Conservation (phyloP, 2,888 invertebrate genomes). For the Priocnemis perturbator region DNA sequence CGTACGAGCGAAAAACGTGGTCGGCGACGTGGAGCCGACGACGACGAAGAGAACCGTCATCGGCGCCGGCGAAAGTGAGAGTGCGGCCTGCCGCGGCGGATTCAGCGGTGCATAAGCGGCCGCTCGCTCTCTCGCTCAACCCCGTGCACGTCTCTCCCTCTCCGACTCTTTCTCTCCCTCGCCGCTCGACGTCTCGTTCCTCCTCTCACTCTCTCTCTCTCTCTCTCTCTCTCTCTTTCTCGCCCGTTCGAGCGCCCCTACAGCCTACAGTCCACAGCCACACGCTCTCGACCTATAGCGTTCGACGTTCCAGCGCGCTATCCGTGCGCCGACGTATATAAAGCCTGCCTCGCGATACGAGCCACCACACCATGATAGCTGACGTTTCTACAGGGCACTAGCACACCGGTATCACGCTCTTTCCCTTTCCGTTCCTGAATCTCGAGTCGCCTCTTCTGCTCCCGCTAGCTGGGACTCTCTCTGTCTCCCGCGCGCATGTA, state of each 20-base stretch:
- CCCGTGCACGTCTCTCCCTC: slow-evolving; percentile 15
- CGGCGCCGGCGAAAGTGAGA: slow-evolving; percentile 73
- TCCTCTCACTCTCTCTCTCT: slow-evolving; percentile 19
- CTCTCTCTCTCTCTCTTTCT: slow-evolving; percentile 29
- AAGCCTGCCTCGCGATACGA: slow-evolving; percentile 47
- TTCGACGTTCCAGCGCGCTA: slow-evolving; percentile 54
- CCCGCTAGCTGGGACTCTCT: no score
- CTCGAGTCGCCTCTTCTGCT: no score
- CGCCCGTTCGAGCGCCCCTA: slow-evolving; percentile 37
- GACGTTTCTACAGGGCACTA: slow-evolving; percentile 32
- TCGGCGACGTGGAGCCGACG: slow-evolving; percentile 53
- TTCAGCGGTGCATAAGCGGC: slow-evolving; percentile 66
- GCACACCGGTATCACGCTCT: slow-evolving; percentile 41
- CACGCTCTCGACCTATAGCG: slow-evolving; percentile 58
- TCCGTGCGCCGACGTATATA: slow-evolving; percentile 50
- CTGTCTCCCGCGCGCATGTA: no score
- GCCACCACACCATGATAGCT: slow-evolving; percentile 38
- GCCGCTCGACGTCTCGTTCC: slow-evolving; percentile 36
- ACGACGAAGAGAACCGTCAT: slow-evolving; percentile 67
- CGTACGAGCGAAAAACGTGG: slow-evolving; percentile 34
- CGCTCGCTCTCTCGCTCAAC: slow-evolving; percentile 39
- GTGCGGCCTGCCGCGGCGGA: slow-evolving; percentile 62
- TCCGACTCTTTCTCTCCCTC: slow-evolving; percentile 13
- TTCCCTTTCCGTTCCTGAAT: slow-evolving; percentile 20
- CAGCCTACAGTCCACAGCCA: slow-evolving; percentile 53